Evolutionary conservation across 1,140 invertebrate species (phyloP), one percentile per base, ranked within the genome.

Genomic region (Phortica variegata): DNA sequence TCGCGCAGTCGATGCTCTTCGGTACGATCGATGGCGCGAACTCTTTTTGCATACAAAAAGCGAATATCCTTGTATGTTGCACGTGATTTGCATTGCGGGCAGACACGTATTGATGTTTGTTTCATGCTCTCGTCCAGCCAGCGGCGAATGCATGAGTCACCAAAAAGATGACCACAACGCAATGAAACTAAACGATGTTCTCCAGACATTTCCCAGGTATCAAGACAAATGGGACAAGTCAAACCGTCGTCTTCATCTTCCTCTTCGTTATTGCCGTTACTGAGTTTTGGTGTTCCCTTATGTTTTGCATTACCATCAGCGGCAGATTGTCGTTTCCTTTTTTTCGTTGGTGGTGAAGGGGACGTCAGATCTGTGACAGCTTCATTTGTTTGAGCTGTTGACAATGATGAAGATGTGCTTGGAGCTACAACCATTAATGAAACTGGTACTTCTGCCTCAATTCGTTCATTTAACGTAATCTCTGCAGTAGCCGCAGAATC

Each of bases 161-260:
- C 93, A 78, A 95, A 97, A 1, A 96, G 76, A 79, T 97, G 94
- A 1, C 94, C 94, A 79, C 94, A 97, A 59, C 86, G 86, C 9
- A 97, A 77, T 9, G 87, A 86, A 6, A 86, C 86, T 2, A 95
- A 76, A 38, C 91, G 80, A 77, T 96, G 94, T 1, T 84, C 82
- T 0, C 92, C 92, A n/a, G 84, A 85, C 63, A 87, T 93, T 2
- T 86, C 90, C 88, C 90, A 95, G 9, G 79, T 74, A 31, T 94
- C 91, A 56, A 93, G 81, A 63, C 94, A 97, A 54, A 97, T 95
- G 0, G 90, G 82, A 60, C 93, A 97, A 0, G 80, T 82, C 56
- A 85, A 80, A 10, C 85, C 87, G 47, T 87, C 84, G 23, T 83
- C 80, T 15, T 81, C 75, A 2, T 79, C 75, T 2, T 33, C 34